phyloP scores from a whole-genome alignment of 2,888 invertebrate genomes.

The Pachycephus smyrnensis region DNA sequence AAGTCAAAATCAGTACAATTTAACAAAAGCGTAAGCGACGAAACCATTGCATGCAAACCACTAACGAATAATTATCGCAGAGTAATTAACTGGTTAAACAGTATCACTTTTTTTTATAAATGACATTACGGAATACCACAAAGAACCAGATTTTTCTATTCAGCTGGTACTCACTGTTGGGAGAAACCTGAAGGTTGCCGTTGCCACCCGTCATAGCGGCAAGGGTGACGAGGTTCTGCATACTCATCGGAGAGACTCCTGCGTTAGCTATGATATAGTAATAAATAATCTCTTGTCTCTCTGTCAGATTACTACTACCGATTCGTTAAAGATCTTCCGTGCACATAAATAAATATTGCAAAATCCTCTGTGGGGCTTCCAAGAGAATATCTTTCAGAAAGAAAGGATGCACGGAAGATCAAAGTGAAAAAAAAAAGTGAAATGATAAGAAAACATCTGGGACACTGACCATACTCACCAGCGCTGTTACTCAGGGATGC shows the following conservation, averaged over 20 bases:
- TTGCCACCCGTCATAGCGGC: constrained; percentile 80
- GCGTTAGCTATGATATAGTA: constrained; percentile 55
- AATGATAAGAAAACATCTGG: background rate
- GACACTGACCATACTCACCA: constrained; percentile 63
- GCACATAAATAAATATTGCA: constrained; percentile 30
- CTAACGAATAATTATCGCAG: background rate
- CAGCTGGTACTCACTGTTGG: constrained; percentile 66
- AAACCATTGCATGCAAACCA: constrained; percentile 18
- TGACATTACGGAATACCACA: background rate
- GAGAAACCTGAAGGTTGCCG: constrained; percentile 69
- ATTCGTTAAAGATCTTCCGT: background rate
- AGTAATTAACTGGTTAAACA: background rate
- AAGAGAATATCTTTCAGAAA: background rate
- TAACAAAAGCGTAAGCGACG: constrained; percentile 18
- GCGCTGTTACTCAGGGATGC: constrained; percentile 63
- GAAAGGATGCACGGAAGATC: constrained; percentile 7
- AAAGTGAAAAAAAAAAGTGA: constrained; percentile 12
- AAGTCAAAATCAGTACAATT: constrained; percentile 22
- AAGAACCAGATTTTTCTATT: background rate
- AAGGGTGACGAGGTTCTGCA: constrained; percentile 92
- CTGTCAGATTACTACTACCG: background rate
- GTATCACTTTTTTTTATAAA: background rate
- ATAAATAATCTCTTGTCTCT: background rate
- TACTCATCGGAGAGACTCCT: constrained; percentile 80
- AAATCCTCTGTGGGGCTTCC: background rate